Percentiles rank a stretch among this genome's conserved stretches.
Conservation (phyloP, 2,888 invertebrate genomes). For the Dioctria rufipes region DNA sequence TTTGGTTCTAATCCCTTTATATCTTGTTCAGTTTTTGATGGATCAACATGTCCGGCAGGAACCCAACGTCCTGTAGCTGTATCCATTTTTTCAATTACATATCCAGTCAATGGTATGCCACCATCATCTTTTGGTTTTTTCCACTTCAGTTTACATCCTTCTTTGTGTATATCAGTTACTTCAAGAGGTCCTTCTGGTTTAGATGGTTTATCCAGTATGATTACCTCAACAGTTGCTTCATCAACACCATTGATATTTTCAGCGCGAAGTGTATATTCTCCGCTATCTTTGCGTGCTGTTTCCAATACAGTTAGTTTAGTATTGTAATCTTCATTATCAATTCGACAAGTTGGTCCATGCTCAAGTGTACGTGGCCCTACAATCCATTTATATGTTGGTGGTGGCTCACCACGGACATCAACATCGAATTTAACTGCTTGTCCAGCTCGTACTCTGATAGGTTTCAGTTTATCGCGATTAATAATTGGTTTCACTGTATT, state of each 20-base stretch:
- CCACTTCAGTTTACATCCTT: conserved; percentile 95
- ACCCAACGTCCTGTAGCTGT: conserved; percentile 89
- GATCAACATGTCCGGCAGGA: conserved; percentile 87
- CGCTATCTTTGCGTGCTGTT: conserved; percentile 88
- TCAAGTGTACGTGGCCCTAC: conserved; percentile 75
- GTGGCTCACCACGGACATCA: conserved; percentile 96
- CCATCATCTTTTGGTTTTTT: conserved; percentile 97
- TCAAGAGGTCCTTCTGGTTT: conserved; percentile 88
- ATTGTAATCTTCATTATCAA: conserved; percentile 93
- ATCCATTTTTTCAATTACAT: conserved; percentile 96
- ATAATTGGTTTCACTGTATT: conserved; percentile 92
- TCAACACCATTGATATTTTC: conserved; percentile 95
- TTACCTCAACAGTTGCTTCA: conserved; percentile 94
- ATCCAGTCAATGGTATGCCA: conserved; percentile 91
- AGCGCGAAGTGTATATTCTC: conserved; percentile 91
- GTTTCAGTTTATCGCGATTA: conserved; percentile 93
- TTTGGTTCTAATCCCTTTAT: conserved; percentile 91
- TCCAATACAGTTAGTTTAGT: conserved; percentile 88
- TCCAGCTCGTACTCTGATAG: conserved; percentile 91
- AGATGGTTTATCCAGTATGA: conserved; percentile 78
- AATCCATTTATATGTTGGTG: conserved; percentile 89
- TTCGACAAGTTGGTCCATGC: conserved; percentile 78
- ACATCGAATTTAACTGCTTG: conserved; percentile 93
- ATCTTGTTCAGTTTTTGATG: conserved; percentile 86
- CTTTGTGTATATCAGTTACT: conserved; percentile 91